phyloP scores from a whole-genome alignment of 2,797 vertebrate species.

The Cossypha dichroa region DNA sequence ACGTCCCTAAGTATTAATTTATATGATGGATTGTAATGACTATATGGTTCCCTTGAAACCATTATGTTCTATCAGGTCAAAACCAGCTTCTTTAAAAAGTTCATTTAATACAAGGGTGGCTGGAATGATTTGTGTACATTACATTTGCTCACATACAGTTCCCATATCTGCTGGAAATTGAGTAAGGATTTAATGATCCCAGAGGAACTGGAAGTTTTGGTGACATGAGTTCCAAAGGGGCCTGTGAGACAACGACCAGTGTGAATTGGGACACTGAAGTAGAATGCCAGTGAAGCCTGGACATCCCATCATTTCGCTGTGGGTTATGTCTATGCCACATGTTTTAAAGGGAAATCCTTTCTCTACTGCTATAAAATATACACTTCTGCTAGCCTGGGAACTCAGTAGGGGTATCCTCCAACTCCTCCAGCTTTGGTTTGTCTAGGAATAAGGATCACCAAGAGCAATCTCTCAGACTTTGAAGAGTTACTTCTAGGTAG shows the following conservation, averaged over 20 bases:
- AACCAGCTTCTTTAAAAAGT: conserved; percentile 55
- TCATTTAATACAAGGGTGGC: conserved; percentile 56
- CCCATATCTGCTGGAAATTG: conserved; percentile 12
- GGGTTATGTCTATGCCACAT: conserved; percentile 13
- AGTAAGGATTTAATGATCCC: conserved; percentile 29
- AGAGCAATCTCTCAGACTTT: background rate
- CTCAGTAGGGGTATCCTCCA: background rate
- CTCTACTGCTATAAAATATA: background rate
- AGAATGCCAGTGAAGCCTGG: conserved; percentile 32
- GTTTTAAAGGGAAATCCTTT: background rate
- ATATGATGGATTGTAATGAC: conserved; percentile 74
- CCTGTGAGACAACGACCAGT: conserved; percentile 1
- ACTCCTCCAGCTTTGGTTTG: background rate
- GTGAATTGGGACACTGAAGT: conserved; percentile 20
- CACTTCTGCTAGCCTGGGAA: background rate
- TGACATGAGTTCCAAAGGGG: conserved; percentile 14
- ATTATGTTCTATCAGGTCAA: conserved; percentile 74
- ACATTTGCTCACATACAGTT: background rate
- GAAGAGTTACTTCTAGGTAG: background rate
- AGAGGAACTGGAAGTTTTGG: background rate
- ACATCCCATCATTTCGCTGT: conserved; percentile 18
- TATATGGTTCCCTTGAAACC: conserved; percentile 74
- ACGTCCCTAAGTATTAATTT: conserved; percentile 74
- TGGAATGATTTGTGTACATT: conserved; percentile 43
- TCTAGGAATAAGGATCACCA: background rate